Base-by-base conservation (phyloP, 92 coral and sea anemone species). In the Nematostella vectensis region DNA sequence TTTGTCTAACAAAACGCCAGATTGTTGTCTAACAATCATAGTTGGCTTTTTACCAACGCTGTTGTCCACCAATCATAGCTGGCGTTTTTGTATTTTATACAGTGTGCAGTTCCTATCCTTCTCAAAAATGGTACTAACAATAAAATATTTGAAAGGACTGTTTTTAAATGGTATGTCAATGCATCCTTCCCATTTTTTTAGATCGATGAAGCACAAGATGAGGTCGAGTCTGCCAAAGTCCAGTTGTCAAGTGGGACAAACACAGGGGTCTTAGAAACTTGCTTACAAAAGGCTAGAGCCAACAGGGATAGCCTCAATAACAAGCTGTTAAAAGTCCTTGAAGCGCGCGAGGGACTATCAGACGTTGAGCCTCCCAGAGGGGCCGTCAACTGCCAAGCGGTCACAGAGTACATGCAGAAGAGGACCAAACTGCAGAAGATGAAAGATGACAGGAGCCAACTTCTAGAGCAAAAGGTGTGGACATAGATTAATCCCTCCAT, bases 381-480 rank as follows among this genome's bases (percentile, higher is more conserved):
- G 8, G 40, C 15, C 8, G 40, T 33, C 29, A 40, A 68, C 9
- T 6, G 18, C 9, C 53, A 47, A 47, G 53, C 15, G 40, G 40
- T 15, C 6, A 33, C 66, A 22, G 80, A 78, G 24, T 85, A 85
- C 66, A 67, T 45, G 1, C 49, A 47, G 39, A 49, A 68, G 21
- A 67, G 88, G 43, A 55, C 42, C 25, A 53, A 38, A 17, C 59
- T 85, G 47, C 40, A 45, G 17, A 37, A 47, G 57, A 65, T 75
- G 2, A 85, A 80, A 63, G 71, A 71, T 58, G 81, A 64, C 28
- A 64, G 84, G 25, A 69, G 68, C 70, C 70, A 68, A 39, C 43
- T 80, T 16, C 54, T 71, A 20, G 83, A 80, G 33, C 82, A 85
- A 57, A 85, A 85, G 95, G 94, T 85, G 15, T n/a, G n/a, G n/a